Evolutionary conservation across 2,113 vertebrate genomes (phyloP), one percentile per base, ranked within the genome.

Genomic region (Chinchilla lanigera): DNA sequence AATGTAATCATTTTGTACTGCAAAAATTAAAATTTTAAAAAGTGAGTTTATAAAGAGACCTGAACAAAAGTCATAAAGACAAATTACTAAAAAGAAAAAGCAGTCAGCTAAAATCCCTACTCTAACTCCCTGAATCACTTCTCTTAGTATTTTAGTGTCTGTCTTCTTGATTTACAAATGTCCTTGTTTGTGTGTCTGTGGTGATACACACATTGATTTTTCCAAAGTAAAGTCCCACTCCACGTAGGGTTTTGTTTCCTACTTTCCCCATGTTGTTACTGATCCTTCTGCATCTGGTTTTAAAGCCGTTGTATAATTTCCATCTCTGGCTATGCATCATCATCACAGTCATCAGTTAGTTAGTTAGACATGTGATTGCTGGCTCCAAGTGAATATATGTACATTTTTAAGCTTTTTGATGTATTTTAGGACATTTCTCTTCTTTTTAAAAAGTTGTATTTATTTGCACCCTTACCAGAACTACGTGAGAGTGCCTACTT

Each of bases 91-190:
- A 77, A 77, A 30, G 13, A 16, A 47, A 47, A 41, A 26, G 54
- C 75, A 78, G 33, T 78, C 60, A 81, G 69, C 60, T 71, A 80
- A 95, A 89, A 89, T 81, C 3, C 20, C 44, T n/a, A 60, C 54
- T 94, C 50, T 71, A 7, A 81, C 61, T 75, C 77, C 60, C 56
- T 13, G 54, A 44, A 56, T 92, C n/a, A 86, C 77, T 65, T 17
- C 67, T 89, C 28, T 83, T 85, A 38, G 71, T 86, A 41, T 80
- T 81, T 90, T 86, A 35, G 41, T 94, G 47, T 89, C 30, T 75
- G 14, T 28, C 60, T 94, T 94, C 26, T 33, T 75, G 26, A 54
- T 81, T 95, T 94, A 58, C 75, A 5, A 88, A 33, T 50, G 9
- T 80, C 47, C 90, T 0, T 30, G 41, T 28, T 3, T 81, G 30